Percentiles rank a stretch among this genome's conserved stretches.
These are phyloP conservation scores for Synergus japonicus DNA, from an alignment of 2,888 invertebrate species.

Conservation along the genomic window DNA sequence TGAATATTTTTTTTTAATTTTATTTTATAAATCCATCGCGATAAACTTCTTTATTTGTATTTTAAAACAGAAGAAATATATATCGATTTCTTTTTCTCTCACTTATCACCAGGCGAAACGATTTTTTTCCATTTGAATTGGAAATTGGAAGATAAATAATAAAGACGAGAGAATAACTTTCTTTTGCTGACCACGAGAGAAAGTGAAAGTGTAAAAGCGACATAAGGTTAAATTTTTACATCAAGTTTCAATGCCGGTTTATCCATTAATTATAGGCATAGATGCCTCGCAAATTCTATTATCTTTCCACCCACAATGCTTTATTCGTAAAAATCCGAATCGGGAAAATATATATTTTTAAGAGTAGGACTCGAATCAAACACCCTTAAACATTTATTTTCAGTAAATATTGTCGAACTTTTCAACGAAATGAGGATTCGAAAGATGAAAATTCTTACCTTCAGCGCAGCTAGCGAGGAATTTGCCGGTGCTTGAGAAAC, in stretches of 20 bases:
- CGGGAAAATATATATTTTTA: too few relatives aligned
- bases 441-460: slow-evolving; percentile 81
- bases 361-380: too few relatives aligned
- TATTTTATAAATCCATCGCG: neutral
- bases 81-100: neutral
- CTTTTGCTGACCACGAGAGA: slow-evolving; percentile 12
- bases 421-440: neutral
- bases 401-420: too few relatives aligned
- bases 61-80: too few relatives aligned
- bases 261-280: slow-evolving; percentile 54
- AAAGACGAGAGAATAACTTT: slow-evolving; percentile 22
- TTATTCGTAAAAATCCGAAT: too few relatives aligned
- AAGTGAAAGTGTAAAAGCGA: slow-evolving; percentile 32
- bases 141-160: neutral
- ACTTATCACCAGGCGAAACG: neutral
- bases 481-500: slow-evolving; percentile 91
- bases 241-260: neutral
- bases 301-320: too few relatives aligned
- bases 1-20: too few relatives aligned
- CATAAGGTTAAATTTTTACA: neutral
- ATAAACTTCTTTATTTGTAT: neutral
- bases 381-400: too few relatives aligned
- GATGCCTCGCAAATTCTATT: neutral
- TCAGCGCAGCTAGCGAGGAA: slow-evolving; percentile 90
- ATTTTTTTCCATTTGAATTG: neutral